phyloP scores from a whole-genome alignment of 2,797 vertebrate genomes.

The Macropus fuliginosus region DNA sequence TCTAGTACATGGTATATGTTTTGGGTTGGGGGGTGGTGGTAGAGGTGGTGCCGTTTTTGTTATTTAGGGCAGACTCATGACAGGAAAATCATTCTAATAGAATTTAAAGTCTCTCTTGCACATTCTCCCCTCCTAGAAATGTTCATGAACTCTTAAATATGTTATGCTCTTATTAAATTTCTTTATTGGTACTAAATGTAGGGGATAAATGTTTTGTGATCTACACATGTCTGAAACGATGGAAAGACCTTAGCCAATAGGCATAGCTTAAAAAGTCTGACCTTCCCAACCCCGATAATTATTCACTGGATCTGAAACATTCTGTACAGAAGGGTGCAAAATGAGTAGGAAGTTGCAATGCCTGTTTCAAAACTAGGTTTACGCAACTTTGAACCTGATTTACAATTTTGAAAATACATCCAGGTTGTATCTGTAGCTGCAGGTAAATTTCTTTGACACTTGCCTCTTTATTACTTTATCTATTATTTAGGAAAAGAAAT shows the following conservation, averaged over 20 bases:
- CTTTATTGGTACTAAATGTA: slow-evolving; percentile 59
- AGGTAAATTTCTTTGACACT: slow-evolving; percentile 28
- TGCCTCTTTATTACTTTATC: slow-evolving; percentile 26
- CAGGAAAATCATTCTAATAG: background rate
- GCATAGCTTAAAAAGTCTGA: slow-evolving; percentile 49
- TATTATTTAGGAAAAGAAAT: slow-evolving; percentile 16
- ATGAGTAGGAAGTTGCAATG: slow-evolving; percentile 27
- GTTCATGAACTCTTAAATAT: slow-evolving; percentile 38
- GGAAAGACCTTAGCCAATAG: slow-evolving; percentile 37
- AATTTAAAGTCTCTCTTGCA: background rate
- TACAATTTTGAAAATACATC: slow-evolving; percentile 38
- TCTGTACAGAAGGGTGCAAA: slow-evolving; percentile 46
- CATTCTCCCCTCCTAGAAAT: background rate
- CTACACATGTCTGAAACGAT: slow-evolving; percentile 41
- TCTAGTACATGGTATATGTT: background rate
- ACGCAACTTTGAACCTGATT: slow-evolving; percentile 9
- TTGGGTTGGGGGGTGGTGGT: background rate
- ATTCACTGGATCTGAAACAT: slow-evolving; percentile 20
- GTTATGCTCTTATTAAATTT: slow-evolving; percentile 46
- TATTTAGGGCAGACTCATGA: background rate
- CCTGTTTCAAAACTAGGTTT: slow-evolving; percentile 42
- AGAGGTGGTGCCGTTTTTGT: slow-evolving; percentile 4
- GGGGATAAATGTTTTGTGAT: slow-evolving; percentile 61
- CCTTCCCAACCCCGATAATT: slow-evolving; percentile 22
- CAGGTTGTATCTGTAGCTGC: slow-evolving; percentile 31